Evolutionary conservation across 2,797 vertebrate genomes (phyloP), one percentile per base, ranked within the genome.

Genomic region (Remorina albescens): DNA sequence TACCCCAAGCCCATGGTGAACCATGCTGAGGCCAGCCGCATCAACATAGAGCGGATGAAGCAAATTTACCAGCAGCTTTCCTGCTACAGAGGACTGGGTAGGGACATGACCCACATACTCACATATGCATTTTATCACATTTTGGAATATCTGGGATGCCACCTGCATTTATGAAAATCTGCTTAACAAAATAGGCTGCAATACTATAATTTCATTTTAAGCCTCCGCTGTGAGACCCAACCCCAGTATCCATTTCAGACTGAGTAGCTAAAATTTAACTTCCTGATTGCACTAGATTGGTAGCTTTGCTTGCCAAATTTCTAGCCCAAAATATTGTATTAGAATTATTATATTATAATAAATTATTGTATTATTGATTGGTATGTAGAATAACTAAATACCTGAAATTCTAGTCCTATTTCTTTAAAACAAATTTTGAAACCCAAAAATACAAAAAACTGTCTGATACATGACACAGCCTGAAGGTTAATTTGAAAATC

Each of bases 41-140:
- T 97, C 90, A 99, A 98, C 87, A 96, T 99, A 3, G 97, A 99
- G 84, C 94, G 96, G 57, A 97, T 99, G 97, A 98, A 97, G 86
- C 97, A 98, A 89, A 97, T 99, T 81, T 99, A 98, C 88, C 97
- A 98, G 88, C 97, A 97, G 84, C 95, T 98, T 46, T 98, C 97
- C 47, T 92, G 96, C 87, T 97, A 97, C 83, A 95, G 95, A 89
- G 97, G 98, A 82, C 94, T 98, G 4, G 96, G 97, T 99, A 93
- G 74, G 94, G 4, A 76, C 53, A 41, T 3, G 8, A 56, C 28
- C 21, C 25, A 28, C 1, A 67, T 23, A 53, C 23, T 23, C n/a
- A 32, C 6, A n/a, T 19, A 18, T 15, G 36, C 13, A 21, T 42
- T 50, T 51, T 10, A 19, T 23, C 60, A 28, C 8, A 19, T 55